phyloP scores from a whole-genome alignment of 2,113 vertebrate species.

The Osmerus mordax region DNA sequence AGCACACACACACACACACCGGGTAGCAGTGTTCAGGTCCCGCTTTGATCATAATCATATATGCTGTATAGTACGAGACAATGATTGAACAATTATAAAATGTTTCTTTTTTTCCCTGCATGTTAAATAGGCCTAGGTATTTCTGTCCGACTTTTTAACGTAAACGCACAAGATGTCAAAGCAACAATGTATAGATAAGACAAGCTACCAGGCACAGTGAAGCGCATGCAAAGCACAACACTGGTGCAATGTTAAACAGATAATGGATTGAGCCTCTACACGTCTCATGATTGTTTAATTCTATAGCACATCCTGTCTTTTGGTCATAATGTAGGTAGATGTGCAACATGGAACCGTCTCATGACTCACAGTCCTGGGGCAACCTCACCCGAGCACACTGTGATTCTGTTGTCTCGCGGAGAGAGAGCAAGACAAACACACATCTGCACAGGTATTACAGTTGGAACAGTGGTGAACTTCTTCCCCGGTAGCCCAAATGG shows the following conservation, averaged over 20 bases:
- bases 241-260: not conserved
- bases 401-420: not conserved
- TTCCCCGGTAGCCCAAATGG: constrained; percentile 19
- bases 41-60: constrained; percentile 13
- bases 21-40: not conserved
- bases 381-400: not conserved
- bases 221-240: not conserved
- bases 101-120: constrained; percentile 21
- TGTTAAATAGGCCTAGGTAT: not conserved
- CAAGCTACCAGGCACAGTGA: not conserved
- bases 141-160: constrained; percentile 14
- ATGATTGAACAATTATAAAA: constrained; percentile 11
- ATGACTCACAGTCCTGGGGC: constrained; percentile 1
- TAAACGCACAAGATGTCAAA: constrained; percentile 21
- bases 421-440: not conserved
- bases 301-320: too few relatives aligned
- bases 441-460: not conserved
- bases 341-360: not conserved
- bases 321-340: too few relatives aligned
- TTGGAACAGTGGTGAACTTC: not conserved
- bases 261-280: too few relatives aligned
- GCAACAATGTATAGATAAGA: constrained; percentile 8
- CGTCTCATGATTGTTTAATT: too few relatives aligned
- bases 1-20: not conserved
- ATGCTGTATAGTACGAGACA: constrained; percentile 5